Percentiles rank a stretch among this genome's conserved stretches.
These are phyloP conservation scores for Contarinia nasturtii DNA, from an alignment of 1,140 invertebrate genomes.

Conservation along the genomic window DNA sequence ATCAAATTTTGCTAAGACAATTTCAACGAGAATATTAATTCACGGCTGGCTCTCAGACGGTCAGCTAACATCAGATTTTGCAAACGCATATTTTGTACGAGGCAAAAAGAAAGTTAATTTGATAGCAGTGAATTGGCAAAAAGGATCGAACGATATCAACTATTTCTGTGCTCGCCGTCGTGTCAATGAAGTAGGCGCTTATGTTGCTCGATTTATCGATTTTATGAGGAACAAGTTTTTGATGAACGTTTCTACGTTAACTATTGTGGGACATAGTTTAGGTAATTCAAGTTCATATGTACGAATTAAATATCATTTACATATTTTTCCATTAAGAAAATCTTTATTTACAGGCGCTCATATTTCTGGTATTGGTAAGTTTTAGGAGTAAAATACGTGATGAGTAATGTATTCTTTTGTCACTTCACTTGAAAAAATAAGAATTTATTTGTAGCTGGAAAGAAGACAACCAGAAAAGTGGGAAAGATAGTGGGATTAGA, in stretches of 20 bases:
- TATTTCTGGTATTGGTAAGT: slow-evolving; percentile 30
- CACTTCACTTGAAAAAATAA: too few species aligned
- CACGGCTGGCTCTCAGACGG: slow-evolving; percentile 18
- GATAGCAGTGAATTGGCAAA: too few species aligned
- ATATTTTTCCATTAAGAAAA: too few species aligned
- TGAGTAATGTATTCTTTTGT: too few species aligned
- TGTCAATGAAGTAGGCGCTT: slow-evolving; percentile 28
- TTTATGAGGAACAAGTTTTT: slow-evolving; percentile 23
- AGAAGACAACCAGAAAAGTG: slow-evolving; percentile 11
- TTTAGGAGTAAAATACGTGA: too few species aligned
- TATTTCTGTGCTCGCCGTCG: slow-evolving; percentile 18
- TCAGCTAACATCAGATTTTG: too few species aligned
- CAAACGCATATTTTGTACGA: too few species aligned
- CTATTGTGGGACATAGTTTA: slow-evolving; percentile 45
- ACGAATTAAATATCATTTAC: too few species aligned
- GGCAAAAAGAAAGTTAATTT: too few species aligned
- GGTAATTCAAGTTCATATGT: too few species aligned
- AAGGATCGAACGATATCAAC: too few species aligned
- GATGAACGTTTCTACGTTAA: slow-evolving; percentile 31
- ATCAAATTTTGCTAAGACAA: not conserved
- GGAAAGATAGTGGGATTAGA: slow-evolving; percentile 28
- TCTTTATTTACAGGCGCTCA: too few species aligned
- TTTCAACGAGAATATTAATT: slow-evolving; percentile 14
- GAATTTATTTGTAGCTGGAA: not conserved
- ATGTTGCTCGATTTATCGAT: slow-evolving; percentile 29